Evolutionary conservation across 2,797 vertebrate species (phyloP).

Genomic region (Amazona finschi): DNA sequence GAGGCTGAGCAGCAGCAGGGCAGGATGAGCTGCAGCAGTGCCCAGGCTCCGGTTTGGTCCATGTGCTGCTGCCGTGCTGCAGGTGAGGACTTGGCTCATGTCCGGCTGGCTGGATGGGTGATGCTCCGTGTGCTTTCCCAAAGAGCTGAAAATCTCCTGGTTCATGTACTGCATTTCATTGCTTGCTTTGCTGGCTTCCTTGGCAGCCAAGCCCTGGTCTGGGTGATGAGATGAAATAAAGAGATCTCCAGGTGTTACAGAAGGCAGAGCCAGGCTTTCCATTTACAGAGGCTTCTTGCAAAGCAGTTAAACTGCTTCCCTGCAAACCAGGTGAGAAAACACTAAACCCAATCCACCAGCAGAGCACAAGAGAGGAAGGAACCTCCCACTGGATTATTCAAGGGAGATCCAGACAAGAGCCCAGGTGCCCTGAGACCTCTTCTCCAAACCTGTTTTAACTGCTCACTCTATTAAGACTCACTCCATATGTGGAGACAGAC

Average conservation of each 20-base stretch:
- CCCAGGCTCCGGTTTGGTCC: accelerated
- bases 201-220: neutral
- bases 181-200: neutral
- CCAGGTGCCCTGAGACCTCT: neutral
- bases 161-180: neutral
- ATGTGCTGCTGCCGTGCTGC: neutral
- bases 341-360: neutral
- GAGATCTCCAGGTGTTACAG: neutral
- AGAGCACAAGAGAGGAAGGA: neutral
- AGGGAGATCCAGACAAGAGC: neutral
- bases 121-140: neutral
- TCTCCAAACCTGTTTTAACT: neutral
- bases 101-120: neutral
- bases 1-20: neutral
- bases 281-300: neutral
- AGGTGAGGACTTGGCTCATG: neutral
- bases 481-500: neutral
- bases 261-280: neutral
- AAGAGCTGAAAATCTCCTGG: neutral
- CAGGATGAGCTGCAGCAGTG: neutral
- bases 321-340: neutral
- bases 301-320: neutral
- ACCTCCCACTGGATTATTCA: neutral
- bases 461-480: neutral
- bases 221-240: constrained; percentile 25